These are phyloP conservation scores for Phenacoccus solenopsis DNA, from an alignment of 1,140 invertebrate species.

Conservation along the genomic window DNA sequence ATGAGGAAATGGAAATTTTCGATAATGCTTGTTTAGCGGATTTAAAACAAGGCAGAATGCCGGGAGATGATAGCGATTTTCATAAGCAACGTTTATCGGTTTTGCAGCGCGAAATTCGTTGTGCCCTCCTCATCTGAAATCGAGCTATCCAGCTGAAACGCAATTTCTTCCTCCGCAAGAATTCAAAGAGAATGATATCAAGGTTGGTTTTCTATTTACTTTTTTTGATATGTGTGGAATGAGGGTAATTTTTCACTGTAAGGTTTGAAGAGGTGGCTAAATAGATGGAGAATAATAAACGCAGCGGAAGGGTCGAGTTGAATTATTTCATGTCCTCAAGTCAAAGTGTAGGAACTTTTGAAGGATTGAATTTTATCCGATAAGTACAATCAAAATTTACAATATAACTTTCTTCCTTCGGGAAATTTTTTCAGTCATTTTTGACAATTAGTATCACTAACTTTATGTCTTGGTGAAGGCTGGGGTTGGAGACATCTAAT, in stretches of 20 bases:
- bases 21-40: constrained; percentile 33
- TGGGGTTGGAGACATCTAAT: too few relatives aligned
- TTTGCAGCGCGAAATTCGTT: constrained; percentile 72
- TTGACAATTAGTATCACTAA: too few relatives aligned
- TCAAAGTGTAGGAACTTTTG: too few relatives aligned
- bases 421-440: too few relatives aligned
- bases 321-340: too few relatives aligned
- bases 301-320: too few relatives aligned
- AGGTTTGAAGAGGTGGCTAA: too few relatives aligned
- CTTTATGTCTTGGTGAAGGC: too few relatives aligned
- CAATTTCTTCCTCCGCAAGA: constrained; percentile 43
- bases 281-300: neutral
- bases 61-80: constrained; percentile 6
- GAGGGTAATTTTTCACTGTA: neutral
- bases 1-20: constrained; percentile 37
- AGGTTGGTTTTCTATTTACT: constrained; percentile 47
- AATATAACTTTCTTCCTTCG: too few relatives aligned
- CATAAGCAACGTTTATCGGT: constrained; percentile 43
- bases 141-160: constrained; percentile 77
- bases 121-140: constrained; percentile 73
- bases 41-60: constrained; percentile 28
- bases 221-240: constrained; percentile 21
- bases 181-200: constrained; percentile 58
- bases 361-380: too few relatives aligned
- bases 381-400: too few relatives aligned